phyloP scores from a whole-genome alignment of 2,113 vertebrate genomes.

The Orthochromis malagaraziensis region DNA sequence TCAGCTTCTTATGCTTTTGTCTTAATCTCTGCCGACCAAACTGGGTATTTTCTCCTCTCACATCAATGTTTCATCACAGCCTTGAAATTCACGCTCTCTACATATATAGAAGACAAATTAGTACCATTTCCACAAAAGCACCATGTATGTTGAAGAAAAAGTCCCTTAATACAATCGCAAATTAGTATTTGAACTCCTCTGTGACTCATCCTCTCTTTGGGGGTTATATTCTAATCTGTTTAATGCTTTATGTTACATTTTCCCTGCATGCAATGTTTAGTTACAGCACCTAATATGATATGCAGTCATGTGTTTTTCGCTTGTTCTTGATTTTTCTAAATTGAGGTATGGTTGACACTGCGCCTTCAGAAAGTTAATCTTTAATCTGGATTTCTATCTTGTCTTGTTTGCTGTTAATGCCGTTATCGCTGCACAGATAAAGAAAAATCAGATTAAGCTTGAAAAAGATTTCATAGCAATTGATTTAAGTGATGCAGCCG shows the following conservation, averaged over 20 bases:
- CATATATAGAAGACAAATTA: neutral
- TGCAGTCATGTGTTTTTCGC: neutral
- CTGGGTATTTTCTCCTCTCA: neutral
- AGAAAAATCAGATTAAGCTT: neutral
- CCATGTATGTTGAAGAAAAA: neutral
- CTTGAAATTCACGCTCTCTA: neutral
- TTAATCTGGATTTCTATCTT: neutral
- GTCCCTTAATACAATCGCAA: neutral
- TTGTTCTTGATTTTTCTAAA: neutral
- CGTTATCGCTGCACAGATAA: neutral
- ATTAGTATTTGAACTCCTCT: neutral
- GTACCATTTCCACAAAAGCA: neutral
- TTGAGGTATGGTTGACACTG: neutral
- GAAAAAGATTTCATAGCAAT: neutral
- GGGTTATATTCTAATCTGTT: neutral
- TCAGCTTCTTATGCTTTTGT: neutral
- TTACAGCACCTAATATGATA: neutral
- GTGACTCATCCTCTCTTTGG: neutral
- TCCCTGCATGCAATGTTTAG: neutral
- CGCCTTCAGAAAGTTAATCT: neutral
- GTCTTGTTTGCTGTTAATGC: neutral
- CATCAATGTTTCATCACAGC: neutral
- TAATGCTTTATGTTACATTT: neutral
- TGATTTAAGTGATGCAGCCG: neutral
- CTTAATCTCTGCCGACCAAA: neutral